Base-by-base conservation (phyloP, 2,113 vertebrate species). In the Alligator mississippiensis region DNA sequence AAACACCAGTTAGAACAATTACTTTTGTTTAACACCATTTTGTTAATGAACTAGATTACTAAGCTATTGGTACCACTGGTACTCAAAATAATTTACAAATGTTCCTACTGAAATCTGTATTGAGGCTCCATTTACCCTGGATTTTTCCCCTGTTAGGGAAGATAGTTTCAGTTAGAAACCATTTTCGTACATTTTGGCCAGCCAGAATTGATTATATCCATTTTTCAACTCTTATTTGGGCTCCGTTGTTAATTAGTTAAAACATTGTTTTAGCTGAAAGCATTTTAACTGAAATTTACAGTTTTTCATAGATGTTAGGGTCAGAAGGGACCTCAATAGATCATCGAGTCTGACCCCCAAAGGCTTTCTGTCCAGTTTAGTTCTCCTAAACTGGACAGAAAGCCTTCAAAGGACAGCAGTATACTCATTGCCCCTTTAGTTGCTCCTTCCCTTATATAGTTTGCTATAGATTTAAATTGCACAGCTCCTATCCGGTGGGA, bases 151-250 rank as follows among this genome's bases (percentile, higher is more conserved):
- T 9, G 6, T 61, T 61, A 61, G 60, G 60, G 22, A 61, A 61
- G 60, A 61, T 19, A 18, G 15, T 61, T 61, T 22, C 60, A 61
- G 60, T 61, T 61, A 61, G 60, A 61, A 61, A 61, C 60, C 60
- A 61, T 17, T 61, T 61, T 61, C 21, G 9, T 47, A 61, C 16
- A 61, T 61, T 61, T 61, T 61, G 60, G 17, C 60, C 60, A 61
- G 60, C 60, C 19, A 21, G 4, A 21, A 18, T 61, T 1, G 60
- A 10, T 28, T 1, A 0, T 4, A 34, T 22, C 11, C 8, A 2
- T 16, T 6, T 2, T 9, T 3, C 27, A 9, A 80, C 10, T 0
- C 1, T 1, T 1, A 2, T 84, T 61, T 61, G 18, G 16, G 22
- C 22, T 22, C 22, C 22, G 22, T 61, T 18, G 19, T 34, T 70